Percentiles rank a stretch among this genome's conserved stretches.
Conservation (phyloP, 2,797 vertebrate genomes). For the Sarcophilus harrisii region DNA sequence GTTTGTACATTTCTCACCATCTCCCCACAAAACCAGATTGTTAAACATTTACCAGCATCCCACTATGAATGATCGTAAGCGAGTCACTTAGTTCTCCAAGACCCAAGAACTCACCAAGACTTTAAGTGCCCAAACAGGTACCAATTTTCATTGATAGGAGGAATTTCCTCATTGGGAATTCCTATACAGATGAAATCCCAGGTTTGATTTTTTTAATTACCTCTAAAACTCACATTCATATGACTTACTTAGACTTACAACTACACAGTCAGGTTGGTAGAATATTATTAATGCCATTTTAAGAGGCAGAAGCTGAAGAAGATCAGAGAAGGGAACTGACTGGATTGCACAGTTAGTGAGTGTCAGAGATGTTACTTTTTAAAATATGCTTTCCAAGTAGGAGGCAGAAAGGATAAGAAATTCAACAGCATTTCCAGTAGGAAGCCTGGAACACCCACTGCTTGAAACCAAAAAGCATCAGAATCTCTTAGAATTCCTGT, state of each 20-base stretch:
- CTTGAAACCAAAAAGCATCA: constrained; percentile 2
- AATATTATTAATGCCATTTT: background rate
- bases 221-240: background rate
- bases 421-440: background rate
- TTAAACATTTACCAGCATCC: background rate
- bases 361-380: background rate
- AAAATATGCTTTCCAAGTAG: background rate
- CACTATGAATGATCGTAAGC: background rate
- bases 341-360: background rate
- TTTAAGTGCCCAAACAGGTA: background rate
- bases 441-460: background rate
- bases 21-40: background rate
- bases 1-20: background rate
- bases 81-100: background rate
- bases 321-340: background rate
- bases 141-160: background rate
- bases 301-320: background rate
- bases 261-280: background rate
- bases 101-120: background rate
- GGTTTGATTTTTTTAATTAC: background rate
- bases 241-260: background rate
- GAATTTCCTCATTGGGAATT: background rate
- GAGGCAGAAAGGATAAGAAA: background rate
- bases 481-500: background rate
- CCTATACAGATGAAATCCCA: background rate